These are phyloP conservation scores for Campoletis sonorensis DNA, from an alignment of 1,140 invertebrate species.

Conservation along the genomic window DNA sequence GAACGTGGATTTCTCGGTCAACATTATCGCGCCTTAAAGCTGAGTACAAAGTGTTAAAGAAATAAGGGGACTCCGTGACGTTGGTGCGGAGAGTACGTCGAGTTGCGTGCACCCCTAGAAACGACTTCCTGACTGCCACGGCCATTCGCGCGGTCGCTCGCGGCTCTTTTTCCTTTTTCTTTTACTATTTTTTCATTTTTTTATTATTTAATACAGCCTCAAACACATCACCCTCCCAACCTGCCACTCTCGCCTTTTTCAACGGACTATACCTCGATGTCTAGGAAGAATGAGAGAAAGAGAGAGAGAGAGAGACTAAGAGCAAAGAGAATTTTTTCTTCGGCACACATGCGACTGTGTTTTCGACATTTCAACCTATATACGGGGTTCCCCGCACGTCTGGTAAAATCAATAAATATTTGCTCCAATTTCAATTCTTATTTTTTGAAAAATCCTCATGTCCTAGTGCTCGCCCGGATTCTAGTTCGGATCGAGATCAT, in stretches of 20 bases:
- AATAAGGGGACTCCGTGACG: not conserved
- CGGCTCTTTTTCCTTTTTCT: not conserved
- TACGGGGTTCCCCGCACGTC: no score
- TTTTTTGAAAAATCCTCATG: no score
- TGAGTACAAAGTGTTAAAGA: not conserved
- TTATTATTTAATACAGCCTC: not conserved
- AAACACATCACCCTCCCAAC: not conserved
- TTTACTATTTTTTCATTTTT: no score
- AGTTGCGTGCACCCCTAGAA: conserved; percentile 38
- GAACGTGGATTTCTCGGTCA: not conserved
- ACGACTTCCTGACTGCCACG: conserved; percentile 12
- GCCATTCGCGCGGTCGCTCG: conserved; percentile 16
- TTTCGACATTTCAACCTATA: no score
- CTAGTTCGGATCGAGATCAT: no score
- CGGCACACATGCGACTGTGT: not conserved
- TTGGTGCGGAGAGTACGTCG: not conserved
- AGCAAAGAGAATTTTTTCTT: not conserved
- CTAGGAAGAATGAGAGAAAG: not conserved
- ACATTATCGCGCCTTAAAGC: conserved; percentile 26
- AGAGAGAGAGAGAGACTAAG: not conserved
- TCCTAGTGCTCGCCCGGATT: no score
- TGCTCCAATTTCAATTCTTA: no score
- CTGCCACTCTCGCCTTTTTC: not conserved
- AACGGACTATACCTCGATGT: not conserved
- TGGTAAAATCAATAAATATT: no score